These are phyloP conservation scores for Montipora capitata DNA, from an alignment of 92 coral and sea anemone genomes.

Conservation along the genomic window DNA sequence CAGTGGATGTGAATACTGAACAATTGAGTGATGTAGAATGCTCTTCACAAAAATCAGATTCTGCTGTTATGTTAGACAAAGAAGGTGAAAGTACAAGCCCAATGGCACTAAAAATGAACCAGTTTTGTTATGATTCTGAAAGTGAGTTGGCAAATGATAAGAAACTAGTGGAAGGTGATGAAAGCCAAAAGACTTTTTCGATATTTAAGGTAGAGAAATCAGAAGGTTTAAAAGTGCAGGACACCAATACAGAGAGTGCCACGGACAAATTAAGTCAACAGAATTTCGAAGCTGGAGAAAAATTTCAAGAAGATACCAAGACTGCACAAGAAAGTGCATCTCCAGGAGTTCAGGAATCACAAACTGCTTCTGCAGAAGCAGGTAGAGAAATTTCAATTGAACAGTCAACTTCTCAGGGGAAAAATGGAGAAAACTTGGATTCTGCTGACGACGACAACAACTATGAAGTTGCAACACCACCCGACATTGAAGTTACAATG, in stretches of 20 bases:
- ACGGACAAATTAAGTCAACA: neutral
- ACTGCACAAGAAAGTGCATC: neutral
- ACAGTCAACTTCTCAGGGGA: neutral
- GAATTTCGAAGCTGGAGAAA: neutral
- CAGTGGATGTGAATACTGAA: too few species aligned
- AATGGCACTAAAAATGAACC: too few species aligned
- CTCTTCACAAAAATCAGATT: too few species aligned
- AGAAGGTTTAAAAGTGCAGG: neutral
- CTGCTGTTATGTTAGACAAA: neutral
- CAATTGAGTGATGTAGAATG: too few species aligned
- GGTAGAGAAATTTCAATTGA: neutral
- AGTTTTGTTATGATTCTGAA: neutral
- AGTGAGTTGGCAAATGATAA: neutral
- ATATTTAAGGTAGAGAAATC: neutral
- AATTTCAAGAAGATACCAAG: neutral
- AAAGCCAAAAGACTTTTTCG: neutral
- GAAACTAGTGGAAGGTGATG: neutral
- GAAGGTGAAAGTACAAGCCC: neutral
- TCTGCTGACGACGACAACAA: neutral
- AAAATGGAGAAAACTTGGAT: conserved; percentile 11
- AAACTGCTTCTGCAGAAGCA: conserved; percentile 6
- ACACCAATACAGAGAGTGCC: neutral
- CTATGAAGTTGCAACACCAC: conserved; percentile 20
- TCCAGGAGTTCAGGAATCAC: neutral
- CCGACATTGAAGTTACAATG: conserved; percentile 77